Conservation (phyloP, 2,797 vertebrate genomes). For the Emys orbicularis region DNA sequence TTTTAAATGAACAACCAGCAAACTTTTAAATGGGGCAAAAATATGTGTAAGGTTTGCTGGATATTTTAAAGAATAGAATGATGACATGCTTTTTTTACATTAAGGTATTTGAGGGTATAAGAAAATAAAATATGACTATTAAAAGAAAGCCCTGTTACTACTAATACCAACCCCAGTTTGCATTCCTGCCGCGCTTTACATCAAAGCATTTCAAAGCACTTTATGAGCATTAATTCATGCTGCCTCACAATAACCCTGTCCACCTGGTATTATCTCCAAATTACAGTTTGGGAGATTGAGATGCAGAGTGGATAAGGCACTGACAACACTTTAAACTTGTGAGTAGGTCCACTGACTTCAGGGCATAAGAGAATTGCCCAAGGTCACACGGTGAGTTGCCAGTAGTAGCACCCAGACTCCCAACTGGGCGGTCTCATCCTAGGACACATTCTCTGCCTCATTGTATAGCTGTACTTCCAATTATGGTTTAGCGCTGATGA, state of each 20-base stretch:
- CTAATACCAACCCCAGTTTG: not conserved
- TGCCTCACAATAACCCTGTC: not conserved
- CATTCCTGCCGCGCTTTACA: not conserved
- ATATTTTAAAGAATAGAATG: not conserved
- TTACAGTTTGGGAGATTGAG: not conserved
- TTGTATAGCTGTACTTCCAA: constrained; percentile 65
- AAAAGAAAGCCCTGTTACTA: not conserved
- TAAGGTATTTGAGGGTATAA: not conserved
- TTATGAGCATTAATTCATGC: rapidly evolving
- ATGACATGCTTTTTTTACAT: not conserved
- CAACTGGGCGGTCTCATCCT: constrained; percentile 53
- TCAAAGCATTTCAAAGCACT: not conserved
- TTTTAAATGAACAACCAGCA: not conserved
- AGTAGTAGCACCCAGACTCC: not conserved
- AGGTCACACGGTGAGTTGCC: constrained; percentile 38
- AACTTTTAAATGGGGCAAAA: not conserved
- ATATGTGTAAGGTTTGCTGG: not conserved
- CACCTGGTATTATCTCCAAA: not conserved
- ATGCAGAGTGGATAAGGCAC: not conserved
- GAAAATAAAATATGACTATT: not conserved
- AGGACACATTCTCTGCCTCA: constrained; percentile 63
- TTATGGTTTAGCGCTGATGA: constrained; percentile 57
- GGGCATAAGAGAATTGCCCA: constrained; percentile 26
- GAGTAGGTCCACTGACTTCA: not conserved
- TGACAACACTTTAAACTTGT: not conserved